phyloP scores from a whole-genome alignment of 1,140 invertebrate species.

The Drosophila nebulosa region DNA sequence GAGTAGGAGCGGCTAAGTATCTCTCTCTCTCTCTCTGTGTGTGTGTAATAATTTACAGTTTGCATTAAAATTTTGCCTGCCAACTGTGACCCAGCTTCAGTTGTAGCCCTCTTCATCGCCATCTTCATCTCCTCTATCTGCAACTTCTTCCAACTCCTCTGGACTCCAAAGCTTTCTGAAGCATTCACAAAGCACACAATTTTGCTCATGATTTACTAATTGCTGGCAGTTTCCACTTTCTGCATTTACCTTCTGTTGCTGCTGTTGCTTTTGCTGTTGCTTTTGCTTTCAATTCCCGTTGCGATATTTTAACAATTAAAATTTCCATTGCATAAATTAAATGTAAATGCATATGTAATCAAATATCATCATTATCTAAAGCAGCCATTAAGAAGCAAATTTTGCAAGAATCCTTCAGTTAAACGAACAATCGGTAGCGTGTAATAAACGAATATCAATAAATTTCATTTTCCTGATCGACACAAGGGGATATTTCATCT shows the following conservation, averaged over 20 bases:
- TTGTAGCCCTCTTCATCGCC: not conserved
- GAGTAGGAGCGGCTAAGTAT: conserved; percentile 19
- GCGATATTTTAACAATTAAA: conserved; percentile 33
- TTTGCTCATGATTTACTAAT: conserved; percentile 61
- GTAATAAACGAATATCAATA: too few species aligned
- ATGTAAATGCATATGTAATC: conserved; percentile 18
- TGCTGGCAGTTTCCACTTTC: conserved; percentile 15
- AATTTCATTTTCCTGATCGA: too few species aligned
- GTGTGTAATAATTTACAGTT: conserved; percentile 57
- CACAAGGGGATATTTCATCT: too few species aligned
- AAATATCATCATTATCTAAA: not conserved
- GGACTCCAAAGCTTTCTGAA: not conserved
- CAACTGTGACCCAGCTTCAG: conserved; percentile 26
- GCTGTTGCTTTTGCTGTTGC: not conserved
- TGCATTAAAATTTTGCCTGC: conserved; percentile 33
- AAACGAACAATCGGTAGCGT: too few species aligned
- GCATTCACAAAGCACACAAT: conserved; percentile 37
- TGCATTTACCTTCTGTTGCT: not conserved
- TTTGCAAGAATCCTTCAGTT: too few species aligned
- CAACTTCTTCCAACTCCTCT: not conserved
- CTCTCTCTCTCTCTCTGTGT: not conserved
- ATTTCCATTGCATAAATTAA: conserved; percentile 56
- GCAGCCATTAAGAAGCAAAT: not conserved
- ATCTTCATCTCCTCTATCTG: not conserved
- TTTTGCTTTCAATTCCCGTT: not conserved